A percentile compares a stretch with the other conserved stretches of the same genome.
phyloP scores from a whole-genome alignment of 2,888 invertebrate genomes.

The Amblyjoppa fuscipennis region DNA sequence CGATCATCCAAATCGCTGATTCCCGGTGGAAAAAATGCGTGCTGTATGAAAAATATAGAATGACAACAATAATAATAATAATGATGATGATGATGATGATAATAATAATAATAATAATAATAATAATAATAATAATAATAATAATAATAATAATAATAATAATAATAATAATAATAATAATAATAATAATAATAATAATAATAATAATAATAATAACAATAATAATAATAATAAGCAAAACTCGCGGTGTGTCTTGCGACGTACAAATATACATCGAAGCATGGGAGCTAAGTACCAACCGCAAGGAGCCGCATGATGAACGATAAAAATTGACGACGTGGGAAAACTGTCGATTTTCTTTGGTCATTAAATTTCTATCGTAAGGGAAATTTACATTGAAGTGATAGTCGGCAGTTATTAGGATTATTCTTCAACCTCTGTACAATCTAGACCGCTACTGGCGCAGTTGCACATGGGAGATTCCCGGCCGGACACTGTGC shows the following conservation, averaged over 20 bases:
- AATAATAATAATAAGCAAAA: background rate
- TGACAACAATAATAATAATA: too few species aligned
- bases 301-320: background rate
- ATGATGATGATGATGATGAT: too few species aligned
- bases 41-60: background rate
- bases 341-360: constrained; percentile 12
- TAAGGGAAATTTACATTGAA: background rate
- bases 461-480: constrained; percentile 38
- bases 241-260: background rate
- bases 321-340: background rate
- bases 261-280: background rate
- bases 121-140: too few species aligned
- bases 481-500: constrained; percentile 49
- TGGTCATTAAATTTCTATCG: constrained; percentile 28
- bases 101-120: too few species aligned
- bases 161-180: too few species aligned
- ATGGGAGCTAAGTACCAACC: background rate
- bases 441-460: background rate
- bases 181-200: too few species aligned
- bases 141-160: too few species aligned
- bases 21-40: background rate
- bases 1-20: background rate
- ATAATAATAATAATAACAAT: too few species aligned
- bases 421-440: background rate
- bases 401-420: background rate